Evolutionary conservation across 2,797 vertebrate species (phyloP), one percentile per base, ranked within the genome.

Genomic region (Acestrorhynchus altus): DNA sequence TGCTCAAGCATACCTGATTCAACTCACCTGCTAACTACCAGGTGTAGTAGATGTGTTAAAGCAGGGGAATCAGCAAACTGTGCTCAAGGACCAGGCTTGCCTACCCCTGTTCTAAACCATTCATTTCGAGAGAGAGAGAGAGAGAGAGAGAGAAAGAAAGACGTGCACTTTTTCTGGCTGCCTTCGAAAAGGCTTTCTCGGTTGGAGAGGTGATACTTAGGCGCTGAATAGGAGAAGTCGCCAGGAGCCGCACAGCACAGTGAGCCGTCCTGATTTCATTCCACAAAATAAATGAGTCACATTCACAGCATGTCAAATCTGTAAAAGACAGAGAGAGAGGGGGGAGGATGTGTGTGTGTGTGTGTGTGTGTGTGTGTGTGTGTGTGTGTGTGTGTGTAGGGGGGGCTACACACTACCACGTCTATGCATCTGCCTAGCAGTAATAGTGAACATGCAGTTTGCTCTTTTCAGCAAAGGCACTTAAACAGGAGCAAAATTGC

Each of bases 171-270:
- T 54, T 64, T 70, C 60, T 65, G 65, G 42, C 35, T 28, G 18
- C 73, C 26, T 28, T 42, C 60, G 63, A 68, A 81, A 79, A 70
- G 59, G 20, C 60, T 49, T 20, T 71, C 57, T 77, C 26, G 8
- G 69, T 42, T 83, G 68, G 57, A 72, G 79, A 46, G 64, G 67
- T 72, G 80, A 76, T 80, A 70, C 81, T 84, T 84, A 76, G 42
- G 71, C 76, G 59, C 59, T 79, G 76, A 84, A 81, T 72, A 59
- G 59, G 47, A 79, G 49, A 49, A 28, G 42, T 73, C 40, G 1
- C 54, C 40, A 64, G 39, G 61, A 69, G 66, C 71, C 63, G 31
- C 44, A 39, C 67, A 44, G 22, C 71, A 69, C 68, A 80, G 65
- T 61, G 73, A 76, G 61, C 49, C 10, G 0, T 22, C 51, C 76